These are phyloP conservation scores for Eurystomus glaucurus DNA, from an alignment of 2,797 vertebrate species.

Conservation along the genomic window DNA sequence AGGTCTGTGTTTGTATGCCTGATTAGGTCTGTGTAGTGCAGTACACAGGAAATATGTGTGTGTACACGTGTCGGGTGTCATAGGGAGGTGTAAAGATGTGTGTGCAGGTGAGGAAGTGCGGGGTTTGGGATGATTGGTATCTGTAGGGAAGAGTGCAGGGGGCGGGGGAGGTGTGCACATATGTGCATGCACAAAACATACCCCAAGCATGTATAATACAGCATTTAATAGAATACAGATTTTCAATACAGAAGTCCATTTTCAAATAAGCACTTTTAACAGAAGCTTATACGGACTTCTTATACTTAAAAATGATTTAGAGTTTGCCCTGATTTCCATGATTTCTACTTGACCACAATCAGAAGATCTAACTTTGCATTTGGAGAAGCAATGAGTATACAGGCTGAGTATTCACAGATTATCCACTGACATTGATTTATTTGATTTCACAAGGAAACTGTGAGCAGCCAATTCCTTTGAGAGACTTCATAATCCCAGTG, in stretches of 20 bases:
- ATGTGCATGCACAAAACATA: rapidly evolving
- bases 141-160: not conserved
- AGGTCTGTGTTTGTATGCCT: not conserved
- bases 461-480: not conserved
- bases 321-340: not conserved
- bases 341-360: not conserved
- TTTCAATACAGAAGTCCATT: not conserved
- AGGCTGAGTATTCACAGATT: not conserved
- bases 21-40: too few relatives aligned
- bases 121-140: not conserved
- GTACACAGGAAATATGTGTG: rapidly evolving
- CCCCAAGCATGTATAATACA: not conserved
- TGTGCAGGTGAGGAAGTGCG: not conserved
- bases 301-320: not conserved
- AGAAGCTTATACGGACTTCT: not conserved
- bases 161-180: too few relatives aligned
- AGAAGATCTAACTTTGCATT: not conserved
- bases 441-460: not conserved
- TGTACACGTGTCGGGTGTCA: rapidly evolving
- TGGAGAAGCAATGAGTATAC: not conserved
- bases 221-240: not conserved
- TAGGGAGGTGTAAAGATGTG: not conserved
- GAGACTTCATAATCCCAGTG: not conserved
- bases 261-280: not conserved
- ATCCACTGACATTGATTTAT: not conserved